These are phyloP conservation scores for Hyla sarda DNA, from an alignment of 2,113 vertebrate species.

Conservation along the genomic window DNA sequence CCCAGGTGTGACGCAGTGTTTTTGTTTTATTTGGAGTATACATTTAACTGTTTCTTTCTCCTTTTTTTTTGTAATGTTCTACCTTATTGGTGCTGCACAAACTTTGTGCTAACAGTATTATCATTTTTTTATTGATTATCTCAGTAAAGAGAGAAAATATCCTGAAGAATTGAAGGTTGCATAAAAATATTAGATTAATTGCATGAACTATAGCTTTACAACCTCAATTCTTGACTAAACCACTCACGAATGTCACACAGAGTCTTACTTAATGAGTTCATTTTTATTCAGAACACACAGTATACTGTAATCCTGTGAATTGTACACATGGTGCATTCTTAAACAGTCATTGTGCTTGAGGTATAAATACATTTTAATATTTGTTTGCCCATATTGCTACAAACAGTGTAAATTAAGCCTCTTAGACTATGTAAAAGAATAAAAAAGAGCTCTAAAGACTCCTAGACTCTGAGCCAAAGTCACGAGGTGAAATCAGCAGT, in stretches of 20 bases:
- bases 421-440: slow-evolving; percentile 49
- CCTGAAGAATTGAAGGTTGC: slow-evolving; percentile 4
- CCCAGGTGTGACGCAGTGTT: no score
- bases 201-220: slow-evolving; percentile 24
- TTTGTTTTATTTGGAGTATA: no score
- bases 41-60: no score
- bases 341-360: slow-evolving; percentile 22
- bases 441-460: slow-evolving; percentile 20
- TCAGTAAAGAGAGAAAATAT: neutral
- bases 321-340: slow-evolving; percentile 32
- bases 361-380: slow-evolving; percentile 46
- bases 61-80: no score
- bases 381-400: slow-evolving; percentile 38
- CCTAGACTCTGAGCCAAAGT: slow-evolving; percentile 50
- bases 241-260: slow-evolving; percentile 32
- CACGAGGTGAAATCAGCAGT: slow-evolving; percentile 53
- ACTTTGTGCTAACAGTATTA: neutral
- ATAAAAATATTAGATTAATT: slow-evolving; percentile 49
- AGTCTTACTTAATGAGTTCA: slow-evolving; percentile 44
- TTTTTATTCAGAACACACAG: slow-evolving; percentile 35
- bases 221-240: slow-evolving; percentile 33
- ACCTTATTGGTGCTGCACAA: neutral
- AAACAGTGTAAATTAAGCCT: slow-evolving; percentile 46
- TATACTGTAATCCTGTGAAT: slow-evolving; percentile 33
- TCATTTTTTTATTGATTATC: slow-evolving; percentile 11